Percentiles rank a stretch among this genome's conserved stretches.
Evolutionary conservation across 2,888 invertebrate genomes (phyloP).

Genomic region (Mechanitis messenoides): DNA sequence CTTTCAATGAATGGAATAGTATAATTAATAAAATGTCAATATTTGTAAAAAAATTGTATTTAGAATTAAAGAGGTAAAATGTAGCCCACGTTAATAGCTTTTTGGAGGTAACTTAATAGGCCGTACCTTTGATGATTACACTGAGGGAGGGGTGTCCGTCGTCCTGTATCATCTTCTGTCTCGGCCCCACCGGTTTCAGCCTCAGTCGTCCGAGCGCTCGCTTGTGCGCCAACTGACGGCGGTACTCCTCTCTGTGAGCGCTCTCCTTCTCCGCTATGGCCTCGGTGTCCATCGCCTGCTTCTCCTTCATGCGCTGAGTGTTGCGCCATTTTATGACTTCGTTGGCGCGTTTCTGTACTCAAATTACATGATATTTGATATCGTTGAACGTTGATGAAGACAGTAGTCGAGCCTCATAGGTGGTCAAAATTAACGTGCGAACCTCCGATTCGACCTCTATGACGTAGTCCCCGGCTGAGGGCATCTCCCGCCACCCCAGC

Average conservation of each 20-base stretch:
- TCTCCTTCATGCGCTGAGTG: conserved; percentile 76
- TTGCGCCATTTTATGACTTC: conserved; percentile 82
- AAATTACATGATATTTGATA: neutral
- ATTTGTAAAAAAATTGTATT: no score
- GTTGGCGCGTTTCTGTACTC: conserved; percentile 78
- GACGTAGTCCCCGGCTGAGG: conserved; percentile 91
- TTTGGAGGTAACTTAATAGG: no score
- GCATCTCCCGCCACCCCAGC: conserved; percentile 93
- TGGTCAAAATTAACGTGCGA: neutral
- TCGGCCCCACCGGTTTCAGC: conserved; percentile 74
- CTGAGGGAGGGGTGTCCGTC: conserved; percentile 76
- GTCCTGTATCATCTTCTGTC: conserved; percentile 65
- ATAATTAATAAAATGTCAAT: no score
- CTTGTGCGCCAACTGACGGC: conserved; percentile 76
- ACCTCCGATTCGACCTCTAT: conserved; percentile 89
- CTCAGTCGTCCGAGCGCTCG: conserved; percentile 77
- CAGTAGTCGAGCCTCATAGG: neutral
- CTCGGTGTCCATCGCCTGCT: conserved; percentile 78
- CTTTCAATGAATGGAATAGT: conserved; percentile 47
- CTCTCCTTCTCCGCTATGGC: conserved; percentile 81
- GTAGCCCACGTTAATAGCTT: no score
- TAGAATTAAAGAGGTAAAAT: no score
- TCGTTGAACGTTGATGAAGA: neutral
- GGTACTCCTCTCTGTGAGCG: conserved; percentile 80
- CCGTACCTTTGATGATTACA: conserved; percentile 80